Evolutionary conservation across 2,888 invertebrate genomes (phyloP).

Genomic region (Brachyopa scutellaris): DNA sequence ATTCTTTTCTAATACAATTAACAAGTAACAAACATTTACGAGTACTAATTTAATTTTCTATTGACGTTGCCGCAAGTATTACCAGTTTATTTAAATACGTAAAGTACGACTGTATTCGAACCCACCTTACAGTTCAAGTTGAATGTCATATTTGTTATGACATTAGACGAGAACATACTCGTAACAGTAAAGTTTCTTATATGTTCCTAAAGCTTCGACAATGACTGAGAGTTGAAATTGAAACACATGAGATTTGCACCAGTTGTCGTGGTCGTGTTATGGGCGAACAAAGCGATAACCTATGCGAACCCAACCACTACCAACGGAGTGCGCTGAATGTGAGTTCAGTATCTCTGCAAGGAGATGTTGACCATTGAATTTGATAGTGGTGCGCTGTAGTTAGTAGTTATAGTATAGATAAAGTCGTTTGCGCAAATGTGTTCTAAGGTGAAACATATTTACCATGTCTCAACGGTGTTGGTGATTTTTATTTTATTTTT

Average conservation of each 20-base stretch:
- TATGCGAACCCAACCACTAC: slow-evolving; percentile 7
- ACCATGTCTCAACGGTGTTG: no score
- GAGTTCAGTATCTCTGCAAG: not conserved
- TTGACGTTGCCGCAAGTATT: no score
- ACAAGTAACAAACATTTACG: not conserved
- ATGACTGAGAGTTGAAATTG: slow-evolving; percentile 7
- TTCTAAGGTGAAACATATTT: no score
- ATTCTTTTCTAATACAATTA: not conserved
- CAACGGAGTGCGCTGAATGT: not conserved
- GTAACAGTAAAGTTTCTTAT: slow-evolving; percentile 15
- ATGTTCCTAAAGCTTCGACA: slow-evolving; percentile 17
- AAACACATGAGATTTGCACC: not conserved
- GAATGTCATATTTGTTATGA: slow-evolving; percentile 36
- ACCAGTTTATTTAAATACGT: no score
- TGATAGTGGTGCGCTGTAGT: not conserved
- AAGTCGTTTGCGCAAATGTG: no score
- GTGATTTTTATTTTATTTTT: no score
- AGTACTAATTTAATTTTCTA: no score
- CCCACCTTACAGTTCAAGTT: slow-evolving; percentile 41
- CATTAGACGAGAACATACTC: not conserved
- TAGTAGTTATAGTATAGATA: no score
- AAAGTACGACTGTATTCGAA: not conserved
- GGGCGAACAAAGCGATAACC: slow-evolving; percentile 31
- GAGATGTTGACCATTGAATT: not conserved
- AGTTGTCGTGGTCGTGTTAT: not conserved